Conservation (phyloP, 1,140 invertebrate genomes). For the Bradynema listronoti region DNA sequence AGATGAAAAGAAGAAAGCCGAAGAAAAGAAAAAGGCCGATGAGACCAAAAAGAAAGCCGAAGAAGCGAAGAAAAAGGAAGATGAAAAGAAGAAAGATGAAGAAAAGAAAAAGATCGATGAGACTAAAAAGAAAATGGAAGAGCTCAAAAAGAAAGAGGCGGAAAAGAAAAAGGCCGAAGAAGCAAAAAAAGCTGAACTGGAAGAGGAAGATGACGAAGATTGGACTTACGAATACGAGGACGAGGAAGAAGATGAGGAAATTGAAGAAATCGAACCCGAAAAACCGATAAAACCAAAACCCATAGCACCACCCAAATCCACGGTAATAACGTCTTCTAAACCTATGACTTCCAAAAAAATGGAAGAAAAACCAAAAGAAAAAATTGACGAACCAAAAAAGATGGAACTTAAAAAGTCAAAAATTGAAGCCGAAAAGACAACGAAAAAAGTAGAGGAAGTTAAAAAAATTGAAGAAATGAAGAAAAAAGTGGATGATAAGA, state of each 20-base stretch:
- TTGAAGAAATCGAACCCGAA: background rate
- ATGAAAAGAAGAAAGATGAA: slow-evolving; percentile 1
- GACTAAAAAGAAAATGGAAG: too few relatives aligned
- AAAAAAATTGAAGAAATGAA: too few relatives aligned
- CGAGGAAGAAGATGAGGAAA: slow-evolving; percentile 10
- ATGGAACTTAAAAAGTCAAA: too few relatives aligned
- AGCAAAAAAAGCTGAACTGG: slow-evolving; percentile 3
- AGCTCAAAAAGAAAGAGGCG: slow-evolving; percentile 13
- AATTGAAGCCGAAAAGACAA: too few relatives aligned
- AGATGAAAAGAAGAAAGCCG: slow-evolving; percentile 10
- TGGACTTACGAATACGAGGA: slow-evolving; percentile 29
- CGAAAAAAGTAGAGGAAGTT: too few relatives aligned
- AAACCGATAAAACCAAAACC: background rate
- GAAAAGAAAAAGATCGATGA: too few relatives aligned
- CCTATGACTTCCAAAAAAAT: too few relatives aligned
- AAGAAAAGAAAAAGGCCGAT: slow-evolving; percentile 8
- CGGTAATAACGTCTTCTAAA: too few relatives aligned
- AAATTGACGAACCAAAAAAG: too few relatives aligned
- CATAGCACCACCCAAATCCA: too few relatives aligned
- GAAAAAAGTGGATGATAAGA: too few relatives aligned
- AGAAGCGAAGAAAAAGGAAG: slow-evolving; percentile 9
- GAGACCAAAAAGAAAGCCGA: slow-evolving; percentile 17
- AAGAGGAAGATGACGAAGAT: slow-evolving; percentile 21
- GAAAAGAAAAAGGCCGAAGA: slow-evolving; percentile 17
- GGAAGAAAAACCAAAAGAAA: too few relatives aligned